Base-by-base conservation (phyloP, 2,113 vertebrate species). In the Brienomyrus longianalis region DNA sequence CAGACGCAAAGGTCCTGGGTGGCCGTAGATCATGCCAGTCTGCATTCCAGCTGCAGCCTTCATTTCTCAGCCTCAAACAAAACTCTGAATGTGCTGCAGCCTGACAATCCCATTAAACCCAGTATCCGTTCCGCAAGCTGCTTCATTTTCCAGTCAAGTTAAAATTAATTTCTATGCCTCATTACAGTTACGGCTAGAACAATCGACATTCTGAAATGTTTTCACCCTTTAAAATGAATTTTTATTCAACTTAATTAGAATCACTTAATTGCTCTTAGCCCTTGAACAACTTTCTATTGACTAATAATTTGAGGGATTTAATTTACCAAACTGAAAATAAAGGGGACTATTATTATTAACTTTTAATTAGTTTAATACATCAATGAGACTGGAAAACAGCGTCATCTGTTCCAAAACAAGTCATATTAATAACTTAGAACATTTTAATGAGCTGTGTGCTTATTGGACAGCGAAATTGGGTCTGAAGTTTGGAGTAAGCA, bases 201-300 rank as follows among this genome's bases (percentile, higher is more conserved):
- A 62, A 56, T 43, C 5, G 35, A 80, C 35, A 80, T 43, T 43
- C 35, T 43, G 17, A 80, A 77, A 39, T 80, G 74, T 80, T 80
- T 80, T 43, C 35, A 19, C 74, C 74, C 74, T 43, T 43, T 39
- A 19, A 80, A 80, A 80, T 39, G 13, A 80, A 39, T 19, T 80
- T 80, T 80, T 80, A 43, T 70, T 70, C n/a, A 70, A 70, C 62
- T 70, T 70, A 70, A 70, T 70, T 70, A 70, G 62, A 70, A 70
- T 31, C 62, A 70, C 62, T 31, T 70, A 70, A 70, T 70, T 70
- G n/a, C 62, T 70, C 62, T 70, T 70, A 70, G n/a, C 62, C n/a
- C 62, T 70, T 70, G 62, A 70, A 70, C n/a, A 70, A 70, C 62
- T 70, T 70, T 70, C 62, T 70, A 70, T 70, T 70, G 62, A 70